Conservation (phyloP, 2,113 vertebrate genomes). For the Hiodon alosoides region DNA sequence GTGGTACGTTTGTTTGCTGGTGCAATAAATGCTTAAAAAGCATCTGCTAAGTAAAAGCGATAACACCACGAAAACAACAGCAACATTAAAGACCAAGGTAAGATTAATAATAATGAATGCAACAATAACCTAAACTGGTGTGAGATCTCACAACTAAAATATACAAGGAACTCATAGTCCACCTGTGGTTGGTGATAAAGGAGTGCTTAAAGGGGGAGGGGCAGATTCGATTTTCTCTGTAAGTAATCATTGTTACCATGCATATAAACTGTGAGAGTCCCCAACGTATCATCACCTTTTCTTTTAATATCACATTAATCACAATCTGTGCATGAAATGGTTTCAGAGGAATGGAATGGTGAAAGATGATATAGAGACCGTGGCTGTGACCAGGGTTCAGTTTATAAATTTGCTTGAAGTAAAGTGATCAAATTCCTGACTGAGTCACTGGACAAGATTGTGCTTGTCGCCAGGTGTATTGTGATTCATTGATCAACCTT, state of each 20-base stretch:
- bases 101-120: too few relatives aligned
- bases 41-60: too few relatives aligned
- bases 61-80: too few relatives aligned
- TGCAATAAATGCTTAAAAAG: too few relatives aligned
- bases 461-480: constrained; percentile 21
- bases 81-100: too few relatives aligned
- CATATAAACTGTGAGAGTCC: background rate
- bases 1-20: too few relatives aligned
- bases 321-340: background rate
- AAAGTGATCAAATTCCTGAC: constrained; percentile 12
- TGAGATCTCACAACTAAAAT: too few relatives aligned
- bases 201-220: too few relatives aligned
- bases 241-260: background rate
- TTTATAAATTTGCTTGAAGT: constrained; percentile 7
- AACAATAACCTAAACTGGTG: too few relatives aligned
- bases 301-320: background rate
- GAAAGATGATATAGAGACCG: background rate
- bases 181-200: too few relatives aligned
- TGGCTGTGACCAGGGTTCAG: constrained; percentile 2
- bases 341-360: background rate
- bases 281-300: background rate
- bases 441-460: constrained; percentile 36
- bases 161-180: too few relatives aligned
- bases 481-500: constrained; percentile 37
- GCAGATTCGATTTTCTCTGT: background rate